Evolutionary conservation across 1,140 invertebrate genomes (phyloP).

Genomic region (Papilio dardanus): DNA sequence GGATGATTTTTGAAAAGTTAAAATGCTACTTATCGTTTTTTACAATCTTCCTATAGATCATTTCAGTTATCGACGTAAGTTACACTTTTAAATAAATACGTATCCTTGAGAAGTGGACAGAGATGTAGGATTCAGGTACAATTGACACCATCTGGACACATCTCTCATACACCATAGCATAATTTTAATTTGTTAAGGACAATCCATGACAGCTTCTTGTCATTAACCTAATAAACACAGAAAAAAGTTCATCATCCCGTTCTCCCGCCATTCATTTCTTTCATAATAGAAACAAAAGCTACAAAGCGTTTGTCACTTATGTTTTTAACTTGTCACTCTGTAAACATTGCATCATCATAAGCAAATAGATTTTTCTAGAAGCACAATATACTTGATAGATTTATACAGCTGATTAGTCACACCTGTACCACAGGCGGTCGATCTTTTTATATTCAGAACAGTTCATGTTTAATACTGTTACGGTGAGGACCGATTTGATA

Average conservation of each 20-base stretch:
- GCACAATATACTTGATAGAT: neutral
- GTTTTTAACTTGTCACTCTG: neutral
- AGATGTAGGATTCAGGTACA: neutral
- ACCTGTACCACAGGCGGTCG: neutral
- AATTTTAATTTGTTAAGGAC: too few relatives aligned
- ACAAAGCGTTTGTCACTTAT: neutral
- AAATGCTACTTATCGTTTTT: neutral
- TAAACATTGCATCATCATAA: conserved; percentile 11
- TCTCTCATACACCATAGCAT: too few relatives aligned
- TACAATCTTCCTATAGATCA: neutral
- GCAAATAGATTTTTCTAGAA: conserved; percentile 8
- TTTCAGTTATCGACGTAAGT: neutral
- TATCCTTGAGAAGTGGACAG: neutral
- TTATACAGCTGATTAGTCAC: neutral
- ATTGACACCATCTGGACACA: neutral
- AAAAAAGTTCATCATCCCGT: too few relatives aligned
- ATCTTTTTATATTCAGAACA: conserved; percentile 3
- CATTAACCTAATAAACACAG: too few relatives aligned
- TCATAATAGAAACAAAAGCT: neutral
- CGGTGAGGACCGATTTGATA: neutral
- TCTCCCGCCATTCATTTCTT: too few relatives aligned
- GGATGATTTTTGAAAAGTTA: neutral
- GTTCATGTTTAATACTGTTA: neutral
- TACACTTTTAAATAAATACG: neutral
- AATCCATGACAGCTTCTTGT: too few relatives aligned